phyloP scores from a whole-genome alignment of 2,888 invertebrate species.

The Cistogaster globosa region DNA sequence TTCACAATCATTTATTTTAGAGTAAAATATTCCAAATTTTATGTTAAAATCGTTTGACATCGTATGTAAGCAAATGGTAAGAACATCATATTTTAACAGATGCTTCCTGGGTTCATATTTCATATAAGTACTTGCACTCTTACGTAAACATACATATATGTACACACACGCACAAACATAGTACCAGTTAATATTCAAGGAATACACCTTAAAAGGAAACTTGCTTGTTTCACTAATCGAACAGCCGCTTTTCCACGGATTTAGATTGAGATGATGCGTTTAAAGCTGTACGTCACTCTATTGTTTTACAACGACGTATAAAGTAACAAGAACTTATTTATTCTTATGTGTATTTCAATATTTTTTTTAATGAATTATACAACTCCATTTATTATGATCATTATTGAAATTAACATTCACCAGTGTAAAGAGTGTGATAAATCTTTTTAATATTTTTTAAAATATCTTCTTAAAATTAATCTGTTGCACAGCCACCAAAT shows the following conservation, averaged over 20 bases:
- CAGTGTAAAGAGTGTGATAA: slow-evolving; percentile 8
- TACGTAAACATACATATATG: too few species aligned
- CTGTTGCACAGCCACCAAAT: not conserved
- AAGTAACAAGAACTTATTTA: not conserved
- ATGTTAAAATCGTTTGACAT: too few species aligned
- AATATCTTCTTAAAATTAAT: not conserved
- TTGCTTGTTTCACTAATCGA: not conserved
- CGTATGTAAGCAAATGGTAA: too few species aligned
- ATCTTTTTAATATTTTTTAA: slow-evolving; percentile 31
- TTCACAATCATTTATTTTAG: not conserved
- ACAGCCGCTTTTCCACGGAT: slow-evolving; percentile 25
- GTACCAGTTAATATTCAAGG: too few species aligned
- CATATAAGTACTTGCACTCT: too few species aligned
- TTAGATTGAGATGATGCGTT: not conserved
- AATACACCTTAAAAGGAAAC: too few species aligned
- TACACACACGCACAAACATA: too few species aligned
- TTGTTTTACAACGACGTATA: not conserved
- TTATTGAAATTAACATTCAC: slow-evolving; percentile 11
- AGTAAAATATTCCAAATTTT: not conserved
- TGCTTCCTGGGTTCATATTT: too few species aligned
- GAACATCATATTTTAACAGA: too few species aligned
- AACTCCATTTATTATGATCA: slow-evolving; percentile 5
- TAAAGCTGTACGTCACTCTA: not conserved
- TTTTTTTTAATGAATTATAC: slow-evolving; percentile 32
- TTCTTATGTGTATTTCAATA: not conserved